These are phyloP conservation scores for Ephydatia muelleri DNA, from an alignment of 37 sponge, comb jelly and placozoan genomes.

Conservation along the genomic window DNA sequence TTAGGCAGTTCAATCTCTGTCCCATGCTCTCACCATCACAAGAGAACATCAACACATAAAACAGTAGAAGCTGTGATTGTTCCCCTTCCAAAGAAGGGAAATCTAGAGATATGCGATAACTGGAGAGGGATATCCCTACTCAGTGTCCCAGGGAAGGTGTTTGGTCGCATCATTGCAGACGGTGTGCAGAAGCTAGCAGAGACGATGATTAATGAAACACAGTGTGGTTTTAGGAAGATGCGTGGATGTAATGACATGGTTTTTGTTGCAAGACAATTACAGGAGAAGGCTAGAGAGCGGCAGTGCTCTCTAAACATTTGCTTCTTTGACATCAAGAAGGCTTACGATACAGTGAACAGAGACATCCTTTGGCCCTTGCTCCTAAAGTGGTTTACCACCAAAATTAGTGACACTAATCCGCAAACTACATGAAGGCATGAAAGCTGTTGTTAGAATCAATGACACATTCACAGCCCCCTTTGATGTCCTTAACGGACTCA, in stretches of 20 bases:
- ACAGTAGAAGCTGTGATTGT: no score
- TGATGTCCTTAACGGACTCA: slow-evolving; percentile 48
- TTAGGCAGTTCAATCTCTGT: no score
- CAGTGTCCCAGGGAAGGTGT: slow-evolving; percentile 5
- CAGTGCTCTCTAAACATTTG: background rate
- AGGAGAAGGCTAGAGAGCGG: slow-evolving; percentile 15
- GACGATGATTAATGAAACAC: slow-evolving; percentile 4
- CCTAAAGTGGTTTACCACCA: no score
- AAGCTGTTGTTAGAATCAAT: slow-evolving; percentile 28
- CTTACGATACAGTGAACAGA: slow-evolving; percentile 25
- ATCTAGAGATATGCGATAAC: no score
- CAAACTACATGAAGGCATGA: slow-evolving; percentile 53
- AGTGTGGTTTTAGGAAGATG: slow-evolving; percentile 16
- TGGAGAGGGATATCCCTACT: no score
- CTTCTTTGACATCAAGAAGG: slow-evolving; percentile 21
- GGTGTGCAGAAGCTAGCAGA: background rate
- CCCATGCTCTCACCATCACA: no score
- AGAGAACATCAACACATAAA: no score
- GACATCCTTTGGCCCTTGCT: slow-evolving; percentile 12
- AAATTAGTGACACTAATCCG: no score
- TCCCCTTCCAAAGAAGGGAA: no score
- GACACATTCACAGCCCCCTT: slow-evolving; percentile 2
- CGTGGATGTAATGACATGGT: slow-evolving; percentile 18
- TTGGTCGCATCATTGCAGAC: slow-evolving; percentile 2
- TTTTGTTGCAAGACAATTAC: slow-evolving; percentile 9